Evolutionary conservation across 1,140 invertebrate genomes (phyloP).

Genomic region (Aphaenogaster ashmeadi): DNA sequence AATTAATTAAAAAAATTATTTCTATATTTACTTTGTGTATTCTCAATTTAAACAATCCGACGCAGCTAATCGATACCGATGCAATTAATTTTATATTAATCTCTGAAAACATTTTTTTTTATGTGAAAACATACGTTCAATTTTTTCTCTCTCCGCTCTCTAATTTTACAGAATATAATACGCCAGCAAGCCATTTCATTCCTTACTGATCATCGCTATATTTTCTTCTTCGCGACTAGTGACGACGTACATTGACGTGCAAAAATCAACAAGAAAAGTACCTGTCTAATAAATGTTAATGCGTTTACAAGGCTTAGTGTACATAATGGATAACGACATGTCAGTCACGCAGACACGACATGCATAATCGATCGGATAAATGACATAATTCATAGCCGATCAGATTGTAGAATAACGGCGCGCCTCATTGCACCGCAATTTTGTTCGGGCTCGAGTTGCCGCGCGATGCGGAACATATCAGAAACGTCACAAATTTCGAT

Average conservation of each 20-base stretch:
- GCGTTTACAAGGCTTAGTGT: neutral
- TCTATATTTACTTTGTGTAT: neutral
- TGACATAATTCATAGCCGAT: slow-evolving; percentile 61
- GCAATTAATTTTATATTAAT: neutral
- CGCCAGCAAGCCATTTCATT: neutral
- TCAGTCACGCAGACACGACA: neutral
- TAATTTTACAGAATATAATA: slow-evolving; percentile 15
- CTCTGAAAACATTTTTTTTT: neutral
- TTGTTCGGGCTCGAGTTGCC: slow-evolving; percentile 30
- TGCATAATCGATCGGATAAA: slow-evolving; percentile 58
- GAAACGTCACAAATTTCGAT: slow-evolving; percentile 58
- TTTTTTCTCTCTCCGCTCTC: neutral
- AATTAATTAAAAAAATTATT: neutral
- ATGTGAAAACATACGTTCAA: neutral
- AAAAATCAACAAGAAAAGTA: slow-evolving; percentile 1
- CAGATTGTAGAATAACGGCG: slow-evolving; percentile 26
- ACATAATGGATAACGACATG: slow-evolving; percentile 13
- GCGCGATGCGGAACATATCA: slow-evolving; percentile 51
- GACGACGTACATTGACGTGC: neutral
- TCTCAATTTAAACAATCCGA: slow-evolving; percentile 14
- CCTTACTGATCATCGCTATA: neutral
- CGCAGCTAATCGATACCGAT: neutral
- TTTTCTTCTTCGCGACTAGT: neutral
- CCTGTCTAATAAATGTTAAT: slow-evolving; percentile 13
- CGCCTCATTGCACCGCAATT: slow-evolving; percentile 40